A percentile compares a stretch with the other conserved stretches of the same genome.
Evolutionary conservation across 2,113 vertebrate species (phyloP).

Genomic region (Lepisosteus osseus): DNA sequence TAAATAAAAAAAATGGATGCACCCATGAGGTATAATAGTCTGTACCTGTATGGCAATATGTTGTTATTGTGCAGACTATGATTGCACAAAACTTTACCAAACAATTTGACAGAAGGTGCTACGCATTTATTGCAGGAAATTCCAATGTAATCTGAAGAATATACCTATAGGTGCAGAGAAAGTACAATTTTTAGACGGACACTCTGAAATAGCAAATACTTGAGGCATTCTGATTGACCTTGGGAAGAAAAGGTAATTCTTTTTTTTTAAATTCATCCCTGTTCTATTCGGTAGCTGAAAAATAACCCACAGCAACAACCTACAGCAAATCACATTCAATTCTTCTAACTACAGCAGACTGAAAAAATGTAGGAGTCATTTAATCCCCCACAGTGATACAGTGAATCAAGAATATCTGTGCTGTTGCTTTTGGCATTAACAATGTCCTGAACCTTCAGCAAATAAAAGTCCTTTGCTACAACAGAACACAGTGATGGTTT

Average conservation of each 20-base stretch:
- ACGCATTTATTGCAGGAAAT: too few species aligned
- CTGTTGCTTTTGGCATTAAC: constrained; percentile 24
- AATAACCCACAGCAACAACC: constrained; percentile 31
- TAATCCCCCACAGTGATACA: background rate
- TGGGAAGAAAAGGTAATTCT: constrained; percentile 16
- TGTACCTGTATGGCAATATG: too few species aligned
- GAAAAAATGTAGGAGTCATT: constrained; percentile 7
- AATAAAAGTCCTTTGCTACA: constrained; percentile 12
- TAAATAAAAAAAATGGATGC: too few species aligned
- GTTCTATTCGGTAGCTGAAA: constrained; percentile 5
- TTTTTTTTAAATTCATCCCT: constrained; percentile 24
- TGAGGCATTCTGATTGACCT: constrained; percentile 22
- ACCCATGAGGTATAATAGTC: too few species aligned
- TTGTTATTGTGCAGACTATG: too few species aligned
- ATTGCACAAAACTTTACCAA: too few species aligned
- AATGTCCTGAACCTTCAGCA: constrained; percentile 29
- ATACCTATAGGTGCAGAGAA: background rate
- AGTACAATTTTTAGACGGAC: background rate
- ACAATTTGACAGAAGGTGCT: too few species aligned
- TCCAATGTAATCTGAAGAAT: too few species aligned
- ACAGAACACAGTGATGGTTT: background rate
- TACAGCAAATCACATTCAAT: constrained; percentile 39
- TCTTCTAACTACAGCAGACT: constrained; percentile 28
- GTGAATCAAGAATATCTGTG: constrained; percentile 19
- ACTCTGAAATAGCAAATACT: constrained; percentile 6